A percentile compares a stretch with the other conserved stretches of the same genome.
These are phyloP conservation scores for Noctua pronuba DNA, from an alignment of 2,888 invertebrate species.

Conservation along the genomic window DNA sequence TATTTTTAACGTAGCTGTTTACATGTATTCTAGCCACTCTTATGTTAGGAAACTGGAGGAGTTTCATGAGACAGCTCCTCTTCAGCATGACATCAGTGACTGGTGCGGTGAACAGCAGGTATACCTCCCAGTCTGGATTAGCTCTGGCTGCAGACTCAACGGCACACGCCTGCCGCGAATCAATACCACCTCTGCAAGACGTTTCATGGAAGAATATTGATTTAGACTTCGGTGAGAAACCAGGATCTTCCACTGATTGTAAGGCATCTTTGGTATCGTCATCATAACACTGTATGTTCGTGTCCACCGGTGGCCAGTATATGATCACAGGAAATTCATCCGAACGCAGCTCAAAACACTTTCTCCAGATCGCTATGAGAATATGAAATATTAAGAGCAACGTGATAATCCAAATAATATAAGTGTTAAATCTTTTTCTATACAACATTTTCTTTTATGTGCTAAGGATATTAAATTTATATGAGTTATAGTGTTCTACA, in stretches of 20 bases:
- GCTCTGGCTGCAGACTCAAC: slow-evolving; percentile 68
- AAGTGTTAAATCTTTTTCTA: background rate
- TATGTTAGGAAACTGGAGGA: slow-evolving; percentile 55
- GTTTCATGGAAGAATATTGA: slow-evolving; percentile 92
- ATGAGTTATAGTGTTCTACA: slow-evolving; percentile 7
- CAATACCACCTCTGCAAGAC: slow-evolving; percentile 88
- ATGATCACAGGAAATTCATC: slow-evolving; percentile 16
- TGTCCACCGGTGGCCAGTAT: slow-evolving; percentile 18
- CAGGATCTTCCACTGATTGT: slow-evolving; percentile 36
- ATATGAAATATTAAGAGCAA: background rate
- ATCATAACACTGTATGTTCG: slow-evolving; percentile 27
- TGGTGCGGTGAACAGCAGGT: slow-evolving; percentile 76
- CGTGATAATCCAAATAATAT: background rate
- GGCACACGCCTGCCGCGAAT: slow-evolving; percentile 69
- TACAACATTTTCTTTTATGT: slow-evolving; percentile 31
- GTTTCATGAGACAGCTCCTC: slow-evolving; percentile 42
- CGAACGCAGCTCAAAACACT: background rate
- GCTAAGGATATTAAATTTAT: background rate
- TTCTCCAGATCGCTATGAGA: background rate
- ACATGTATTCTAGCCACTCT: slow-evolving; percentile 51
- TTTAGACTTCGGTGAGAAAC: slow-evolving; percentile 40
- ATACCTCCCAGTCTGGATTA: slow-evolving; percentile 80
- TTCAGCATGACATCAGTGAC: slow-evolving; percentile 45
- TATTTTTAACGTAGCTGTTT: slow-evolving; percentile 35
- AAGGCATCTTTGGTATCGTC: slow-evolving; percentile 23